phyloP scores from a whole-genome alignment of 1,140 invertebrate species.

The Atta texana region DNA sequence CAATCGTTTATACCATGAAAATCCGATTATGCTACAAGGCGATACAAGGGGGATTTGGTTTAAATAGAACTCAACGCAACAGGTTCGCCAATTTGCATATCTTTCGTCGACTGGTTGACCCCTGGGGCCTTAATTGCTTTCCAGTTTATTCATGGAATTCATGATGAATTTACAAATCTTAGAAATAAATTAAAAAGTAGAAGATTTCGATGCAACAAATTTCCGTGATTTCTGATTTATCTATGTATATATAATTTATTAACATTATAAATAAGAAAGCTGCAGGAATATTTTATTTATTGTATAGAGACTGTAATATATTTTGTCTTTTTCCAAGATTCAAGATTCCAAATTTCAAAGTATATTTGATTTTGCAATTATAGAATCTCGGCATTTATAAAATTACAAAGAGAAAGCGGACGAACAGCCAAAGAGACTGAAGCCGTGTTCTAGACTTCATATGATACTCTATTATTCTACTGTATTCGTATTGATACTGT shows the following conservation, averaged over 20 bases:
- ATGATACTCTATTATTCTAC: conserved; percentile 45
- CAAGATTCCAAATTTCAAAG: neutral
- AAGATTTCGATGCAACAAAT: neutral
- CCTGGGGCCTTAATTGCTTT: neutral
- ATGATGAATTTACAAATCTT: neutral
- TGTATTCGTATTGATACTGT: no score
- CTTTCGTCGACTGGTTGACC: conserved; percentile 1
- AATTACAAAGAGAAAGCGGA: conserved; percentile 46
- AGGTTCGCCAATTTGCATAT: conserved; percentile 65
- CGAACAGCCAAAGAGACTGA: conserved; percentile 65
- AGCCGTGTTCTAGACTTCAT: neutral
- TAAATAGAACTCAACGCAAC: conserved; percentile 67
- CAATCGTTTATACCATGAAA: conserved; percentile 48
- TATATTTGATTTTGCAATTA: conserved; percentile 51
- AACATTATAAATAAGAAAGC: neutral
- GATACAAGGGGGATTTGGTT: conserved; percentile 31
- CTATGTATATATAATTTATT: neutral
- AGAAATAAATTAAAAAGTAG: neutral
- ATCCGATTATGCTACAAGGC: conserved; percentile 55
- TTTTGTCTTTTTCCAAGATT: neutral
- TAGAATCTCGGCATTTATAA: conserved; percentile 44
- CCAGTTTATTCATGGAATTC: neutral
- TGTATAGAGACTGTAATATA: neutral
- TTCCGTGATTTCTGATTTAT: neutral
- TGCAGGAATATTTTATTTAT: neutral